phyloP scores from a whole-genome alignment of 2,113 vertebrate genomes.

The Lamprologus lemairii region DNA sequence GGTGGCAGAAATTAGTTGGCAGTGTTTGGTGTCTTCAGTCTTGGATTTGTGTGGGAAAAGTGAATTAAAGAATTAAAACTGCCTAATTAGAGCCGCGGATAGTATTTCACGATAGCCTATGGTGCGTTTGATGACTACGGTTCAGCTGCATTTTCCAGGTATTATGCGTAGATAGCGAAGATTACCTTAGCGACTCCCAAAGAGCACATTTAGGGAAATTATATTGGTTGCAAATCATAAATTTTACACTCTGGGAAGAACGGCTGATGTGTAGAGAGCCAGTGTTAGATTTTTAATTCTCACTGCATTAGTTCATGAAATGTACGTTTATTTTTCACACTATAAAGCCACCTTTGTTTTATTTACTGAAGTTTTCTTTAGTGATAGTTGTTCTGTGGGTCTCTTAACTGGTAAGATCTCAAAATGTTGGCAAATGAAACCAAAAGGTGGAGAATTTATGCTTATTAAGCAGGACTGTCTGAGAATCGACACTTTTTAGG shows the following conservation, averaged over 20 bases:
- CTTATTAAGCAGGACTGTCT: not conserved
- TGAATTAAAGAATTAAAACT: conserved; percentile 50
- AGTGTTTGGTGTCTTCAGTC: conserved; percentile 13
- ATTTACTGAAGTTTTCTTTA: not conserved
- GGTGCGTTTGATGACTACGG: conserved; percentile 38
- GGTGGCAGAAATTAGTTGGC: conserved; percentile 48
- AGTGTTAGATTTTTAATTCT: not conserved
- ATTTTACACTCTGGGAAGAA: not conserved
- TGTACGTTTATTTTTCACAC: not conserved
- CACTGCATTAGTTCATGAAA: not conserved
- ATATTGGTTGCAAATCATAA: not conserved
- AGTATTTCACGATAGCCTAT: conserved; percentile 16
- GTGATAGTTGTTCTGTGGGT: not conserved
- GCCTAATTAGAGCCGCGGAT: conserved; percentile 29
- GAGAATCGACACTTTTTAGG: not conserved
- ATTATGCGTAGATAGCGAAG: conserved; percentile 7
- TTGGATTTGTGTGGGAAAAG: conserved; percentile 30
- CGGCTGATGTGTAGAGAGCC: not conserved
- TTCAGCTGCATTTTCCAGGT: conserved; percentile 30
- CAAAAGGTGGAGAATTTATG: not conserved
- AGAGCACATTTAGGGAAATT: conserved; percentile 5
- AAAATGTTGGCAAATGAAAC: not conserved
- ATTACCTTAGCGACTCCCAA: not conserved
- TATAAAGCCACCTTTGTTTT: not conserved
- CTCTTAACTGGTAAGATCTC: not conserved